These are phyloP conservation scores for Ailuropoda melanoleuca DNA, from an alignment of 2,113 vertebrate species.

Conservation along the genomic window DNA sequence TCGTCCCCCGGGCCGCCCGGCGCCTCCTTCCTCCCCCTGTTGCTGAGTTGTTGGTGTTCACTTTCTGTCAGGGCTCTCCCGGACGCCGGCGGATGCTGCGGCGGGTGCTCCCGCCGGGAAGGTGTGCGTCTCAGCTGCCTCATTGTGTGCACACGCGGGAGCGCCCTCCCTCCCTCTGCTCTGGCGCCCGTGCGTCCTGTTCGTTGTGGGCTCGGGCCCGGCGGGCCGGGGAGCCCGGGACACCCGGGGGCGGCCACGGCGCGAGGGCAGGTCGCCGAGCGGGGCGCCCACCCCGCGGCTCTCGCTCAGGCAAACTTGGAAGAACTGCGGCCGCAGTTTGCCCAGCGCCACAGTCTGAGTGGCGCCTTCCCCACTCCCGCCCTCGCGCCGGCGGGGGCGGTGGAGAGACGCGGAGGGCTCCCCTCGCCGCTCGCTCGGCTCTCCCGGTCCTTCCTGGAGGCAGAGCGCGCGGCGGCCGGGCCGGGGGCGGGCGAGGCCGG, in stretches of 20 bases:
- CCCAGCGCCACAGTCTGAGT: constrained; percentile 66
- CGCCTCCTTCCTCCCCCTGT: not conserved
- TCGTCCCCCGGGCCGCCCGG: not conserved
- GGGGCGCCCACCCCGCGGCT: not conserved
- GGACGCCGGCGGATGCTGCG: not conserved
- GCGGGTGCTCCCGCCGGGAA: not conserved
- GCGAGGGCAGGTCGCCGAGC: not conserved
- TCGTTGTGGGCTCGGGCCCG: not conserved
- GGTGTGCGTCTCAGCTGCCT: constrained; percentile 20
- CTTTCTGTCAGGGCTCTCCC: constrained; percentile 21
- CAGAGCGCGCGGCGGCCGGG: not conserved
- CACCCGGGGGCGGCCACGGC: not conserved
- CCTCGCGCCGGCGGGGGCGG: constrained; percentile 64
- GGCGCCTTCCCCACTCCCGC: constrained; percentile 75
- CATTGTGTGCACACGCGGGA: constrained; percentile 74
- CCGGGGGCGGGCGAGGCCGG: not conserved
- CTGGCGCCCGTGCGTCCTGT: not conserved
- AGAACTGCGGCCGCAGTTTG: constrained; percentile 77
- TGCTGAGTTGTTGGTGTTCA: constrained; percentile 53
- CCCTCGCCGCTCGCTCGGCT: not conserved
- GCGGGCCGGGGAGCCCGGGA: not conserved
- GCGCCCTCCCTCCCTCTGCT: not conserved
- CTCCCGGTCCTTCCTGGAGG: not conserved
- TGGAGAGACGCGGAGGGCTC: constrained; percentile 29
- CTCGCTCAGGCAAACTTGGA: constrained; percentile 80